Percentiles rank a stretch among this genome's conserved stretches.
These are phyloP conservation scores for Trichechus manatus DNA, from an alignment of 2,113 vertebrate species.

Conservation along the genomic window DNA sequence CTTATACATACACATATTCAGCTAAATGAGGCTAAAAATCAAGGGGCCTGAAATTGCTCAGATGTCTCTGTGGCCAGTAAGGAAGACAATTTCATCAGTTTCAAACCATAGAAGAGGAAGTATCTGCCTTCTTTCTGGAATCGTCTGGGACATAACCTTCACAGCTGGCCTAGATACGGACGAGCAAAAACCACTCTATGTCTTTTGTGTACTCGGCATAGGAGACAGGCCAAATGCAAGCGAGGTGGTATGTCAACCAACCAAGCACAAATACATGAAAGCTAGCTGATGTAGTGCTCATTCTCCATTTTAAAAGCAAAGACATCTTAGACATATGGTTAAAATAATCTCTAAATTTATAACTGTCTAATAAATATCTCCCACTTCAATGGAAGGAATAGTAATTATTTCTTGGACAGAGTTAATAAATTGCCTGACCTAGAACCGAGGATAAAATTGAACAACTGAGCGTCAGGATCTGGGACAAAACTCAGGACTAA, in stretches of 20 bases:
- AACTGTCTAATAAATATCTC: constrained; percentile 5
- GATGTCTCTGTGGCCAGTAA: constrained; percentile 34
- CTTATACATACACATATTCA: constrained; percentile 15
- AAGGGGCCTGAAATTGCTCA: constrained; percentile 55
- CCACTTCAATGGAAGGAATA: background rate
- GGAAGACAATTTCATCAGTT: constrained; percentile 48
- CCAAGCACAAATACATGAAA: constrained; percentile 44
- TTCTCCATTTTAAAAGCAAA: constrained; percentile 62
- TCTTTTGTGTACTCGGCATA: background rate
- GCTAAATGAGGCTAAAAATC: constrained; percentile 46
- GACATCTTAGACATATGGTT: background rate
- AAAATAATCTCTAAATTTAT: constrained; percentile 37
- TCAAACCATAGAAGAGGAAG: constrained; percentile 38
- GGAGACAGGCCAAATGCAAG: constrained; percentile 9
- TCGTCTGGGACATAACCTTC: background rate
- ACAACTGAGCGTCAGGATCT: constrained; percentile 13
- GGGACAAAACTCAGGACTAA: constrained; percentile 48
- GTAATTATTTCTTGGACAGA: constrained; percentile 59
- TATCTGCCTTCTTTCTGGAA: constrained; percentile 50
- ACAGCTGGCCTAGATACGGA: constrained; percentile 13
- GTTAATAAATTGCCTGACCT: constrained; percentile 32
- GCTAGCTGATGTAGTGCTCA: background rate
- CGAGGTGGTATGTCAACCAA: background rate
- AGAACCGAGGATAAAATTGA: constrained; percentile 49
- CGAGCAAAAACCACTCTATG: background rate